Conservation (phyloP, 1,140 invertebrate species). For the Meloidogyne chitwoodi region DNA sequence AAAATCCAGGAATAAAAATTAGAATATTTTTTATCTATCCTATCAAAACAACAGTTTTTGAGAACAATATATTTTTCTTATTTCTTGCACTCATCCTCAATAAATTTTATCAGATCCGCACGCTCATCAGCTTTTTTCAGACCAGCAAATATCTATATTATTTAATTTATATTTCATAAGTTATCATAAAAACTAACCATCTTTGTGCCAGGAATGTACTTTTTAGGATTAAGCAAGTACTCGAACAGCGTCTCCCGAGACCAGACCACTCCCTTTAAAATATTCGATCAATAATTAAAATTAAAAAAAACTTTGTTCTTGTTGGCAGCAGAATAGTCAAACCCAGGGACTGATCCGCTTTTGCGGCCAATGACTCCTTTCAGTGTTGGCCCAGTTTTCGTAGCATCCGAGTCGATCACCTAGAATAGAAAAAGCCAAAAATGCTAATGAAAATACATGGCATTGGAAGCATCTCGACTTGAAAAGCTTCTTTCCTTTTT, state of each 20-base stretch:
- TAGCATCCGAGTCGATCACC: constrained; percentile 70
- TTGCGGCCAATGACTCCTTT: constrained; percentile 87
- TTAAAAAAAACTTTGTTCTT: constrained; percentile 79
- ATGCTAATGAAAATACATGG: constrained; percentile 69
- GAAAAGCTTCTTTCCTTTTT: constrained; percentile 95
- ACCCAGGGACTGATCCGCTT: constrained; percentile 88
- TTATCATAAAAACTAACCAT: constrained; percentile 60
- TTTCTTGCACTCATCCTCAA: constrained; percentile 56
- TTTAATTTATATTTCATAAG: too few relatives aligned
- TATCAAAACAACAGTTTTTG: too few relatives aligned
- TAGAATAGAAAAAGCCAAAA: constrained; percentile 62
- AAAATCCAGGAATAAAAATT: too few relatives aligned
- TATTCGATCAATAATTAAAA: neutral
- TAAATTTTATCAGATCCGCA: constrained; percentile 89
- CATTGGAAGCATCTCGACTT: constrained; percentile 92
- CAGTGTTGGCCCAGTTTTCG: constrained; percentile 95
- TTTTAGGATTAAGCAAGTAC: constrained; percentile 97
- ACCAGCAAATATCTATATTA: constrained; percentile 84
- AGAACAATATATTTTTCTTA: neutral
- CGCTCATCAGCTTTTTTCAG: constrained; percentile 91
- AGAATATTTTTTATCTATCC: too few relatives aligned
- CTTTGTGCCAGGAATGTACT: constrained; percentile 65
- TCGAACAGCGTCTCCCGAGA: constrained; percentile 85
- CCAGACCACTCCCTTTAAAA: constrained; percentile 83
- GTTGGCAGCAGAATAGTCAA: constrained; percentile 92